Evolutionary conservation across 2,797 vertebrate species (phyloP), one percentile per base, ranked within the genome.

Genomic region (Diplodus sargus): DNA sequence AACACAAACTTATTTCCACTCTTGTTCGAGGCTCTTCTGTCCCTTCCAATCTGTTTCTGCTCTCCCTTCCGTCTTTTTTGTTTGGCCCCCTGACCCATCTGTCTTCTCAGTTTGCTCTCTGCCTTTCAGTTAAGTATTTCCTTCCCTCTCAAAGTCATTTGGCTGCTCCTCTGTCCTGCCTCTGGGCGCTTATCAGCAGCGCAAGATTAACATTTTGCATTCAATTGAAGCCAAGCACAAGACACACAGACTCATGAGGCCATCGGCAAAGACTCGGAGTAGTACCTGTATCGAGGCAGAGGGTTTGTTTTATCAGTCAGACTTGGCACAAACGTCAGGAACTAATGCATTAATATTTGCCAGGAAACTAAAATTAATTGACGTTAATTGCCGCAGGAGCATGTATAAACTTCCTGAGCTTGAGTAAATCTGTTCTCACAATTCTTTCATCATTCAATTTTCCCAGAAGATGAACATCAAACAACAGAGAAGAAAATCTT

Each of bases 151-250:
- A 70, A 67, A 53, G 66, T 77, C 47, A 72, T 76, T 80, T 78
- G 48, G 48, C 57, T 52, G 15, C 70, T 56, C 73, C 73, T 78
- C 71, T 48, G 57, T 81, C 63, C 78, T 86, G 65, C 82, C 78
- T 79, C 68, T 22, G 70, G 78, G 71, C 67, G 71, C 78, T 87
- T 81, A 88, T 91, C 87, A 85, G 81, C 76, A 83, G 70, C 68
- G 78, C 73, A 83, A 66, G 60, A 82, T 28, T 86, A 72, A 86
- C 42, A 90, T 93, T 93, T 90, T 89, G 84, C 86, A 91, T 91
- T 66, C 71, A 78, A 89, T 84, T 81, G 83, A 70, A 87, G 77
- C 73, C 76, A 76, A 34, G 25, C 83, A 53, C 34, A 69, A 23
- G 25, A 54, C 48, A 59, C 42, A 18, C 70, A 63, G 65, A 60